Conservation (phyloP, 2,888 invertebrate species). For the Stenolophus ochropezus region DNA sequence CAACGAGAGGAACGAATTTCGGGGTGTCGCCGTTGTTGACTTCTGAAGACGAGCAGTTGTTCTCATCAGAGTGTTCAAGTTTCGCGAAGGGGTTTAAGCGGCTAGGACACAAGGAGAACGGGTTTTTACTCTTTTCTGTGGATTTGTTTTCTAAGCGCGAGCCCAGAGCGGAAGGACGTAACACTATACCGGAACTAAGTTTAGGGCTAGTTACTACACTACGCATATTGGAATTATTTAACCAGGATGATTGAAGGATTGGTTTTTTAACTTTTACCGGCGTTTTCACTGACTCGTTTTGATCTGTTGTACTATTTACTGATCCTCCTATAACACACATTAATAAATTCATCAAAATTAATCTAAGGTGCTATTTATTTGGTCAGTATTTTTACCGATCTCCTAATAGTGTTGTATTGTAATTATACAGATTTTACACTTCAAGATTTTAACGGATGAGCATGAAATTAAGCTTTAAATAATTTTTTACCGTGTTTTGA, state of each 20-base stretch:
- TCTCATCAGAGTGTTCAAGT: conserved; percentile 34
- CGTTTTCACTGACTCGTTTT: conserved; percentile 36
- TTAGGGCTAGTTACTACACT: conserved; percentile 57
- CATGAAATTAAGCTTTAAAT: too few species aligned
- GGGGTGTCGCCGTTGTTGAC: conserved; percentile 69
- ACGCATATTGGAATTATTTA: conserved; percentile 63
- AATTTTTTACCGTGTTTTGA: too few species aligned
- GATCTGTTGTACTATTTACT: conserved; percentile 24
- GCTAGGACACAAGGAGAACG: conserved; percentile 70
- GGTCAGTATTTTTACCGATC: too few species aligned
- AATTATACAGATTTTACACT: too few species aligned
- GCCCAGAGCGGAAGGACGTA: conserved; percentile 66
- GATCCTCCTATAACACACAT: conserved; percentile 30
- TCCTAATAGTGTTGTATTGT: too few species aligned
- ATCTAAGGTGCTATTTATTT: too few species aligned
- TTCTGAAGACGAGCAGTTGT: conserved; percentile 55
- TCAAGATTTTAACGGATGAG: too few species aligned
- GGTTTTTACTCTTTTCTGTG: conserved; percentile 62
- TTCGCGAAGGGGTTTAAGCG: conserved; percentile 69
- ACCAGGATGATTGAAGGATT: conserved; percentile 54
- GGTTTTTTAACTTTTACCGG: conserved; percentile 57
- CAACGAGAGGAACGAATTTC: conserved; percentile 70
- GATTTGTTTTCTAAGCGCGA: conserved; percentile 61
- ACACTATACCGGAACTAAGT: conserved; percentile 53
- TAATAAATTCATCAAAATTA: background rate